Base-by-base conservation (phyloP, 2,113 vertebrate genomes). In the Chaetops frenatus region DNA sequence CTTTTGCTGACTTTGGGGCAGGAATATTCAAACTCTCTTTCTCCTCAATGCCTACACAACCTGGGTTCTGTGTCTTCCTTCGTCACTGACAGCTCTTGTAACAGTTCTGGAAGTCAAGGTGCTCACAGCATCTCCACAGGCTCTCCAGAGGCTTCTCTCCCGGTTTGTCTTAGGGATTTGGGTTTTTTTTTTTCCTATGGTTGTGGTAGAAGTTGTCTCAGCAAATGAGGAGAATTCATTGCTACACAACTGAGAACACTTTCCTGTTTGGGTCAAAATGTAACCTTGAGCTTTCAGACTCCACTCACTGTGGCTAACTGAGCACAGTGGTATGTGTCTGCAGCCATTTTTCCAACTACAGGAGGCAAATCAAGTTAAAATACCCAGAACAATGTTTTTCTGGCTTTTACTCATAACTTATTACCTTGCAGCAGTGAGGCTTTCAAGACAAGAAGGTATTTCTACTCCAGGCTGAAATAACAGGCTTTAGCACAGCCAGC, bases 41-140 rank as follows among this genome's bases (percentile, higher is more conserved):
- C 51, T 50, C 51, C 81, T 58, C 57, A 21, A 0, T 74, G 78
- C 31, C 40, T 65, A 1, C 16, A 14, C 8, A 71, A 23, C 64
- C 42, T 28, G 54, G 11, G 47, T 2, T 31, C 31, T 38, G n/a
- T 28, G 56, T 35, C 12, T 67, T 91, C 53, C 66, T 57, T 15
- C 15, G 16, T 35, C 47, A 31, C 33, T 1, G 0, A 25, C 13
- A 33, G 56, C 67, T 35, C 5, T n/a, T 1, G 0, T 14, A 50
- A 31, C 48, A 86, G 31, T 40, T 85, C 73, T 69, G 40, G 29
- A 56, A 84, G 35, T 31, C 27, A 25, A 9, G 48, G 60, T 83
- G 42, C 83, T 61, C 7, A 0, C 0, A 0, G 48, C 80, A 60
- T 71, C 69, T 81, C 77, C 40, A 5, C 38, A 40, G 51, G 71